These are phyloP conservation scores for Drosophila percnosoma DNA, from an alignment of 2,888 invertebrate species.

Conservation along the genomic window DNA sequence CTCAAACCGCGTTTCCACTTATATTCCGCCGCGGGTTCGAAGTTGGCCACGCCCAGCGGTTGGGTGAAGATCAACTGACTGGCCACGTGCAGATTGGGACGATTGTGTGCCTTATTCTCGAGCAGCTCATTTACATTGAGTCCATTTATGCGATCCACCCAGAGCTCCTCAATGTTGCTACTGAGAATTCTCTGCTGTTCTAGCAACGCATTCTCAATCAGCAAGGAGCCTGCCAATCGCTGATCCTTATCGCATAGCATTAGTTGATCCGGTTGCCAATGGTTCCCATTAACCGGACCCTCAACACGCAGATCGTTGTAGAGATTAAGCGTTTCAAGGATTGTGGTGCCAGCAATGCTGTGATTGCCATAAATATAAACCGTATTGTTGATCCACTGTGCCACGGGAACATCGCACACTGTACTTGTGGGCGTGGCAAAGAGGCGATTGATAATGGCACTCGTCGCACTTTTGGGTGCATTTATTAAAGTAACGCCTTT, in stretches of 20 bases:
- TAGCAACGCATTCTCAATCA: slow-evolving; percentile 64
- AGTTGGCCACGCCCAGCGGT: slow-evolving; percentile 66
- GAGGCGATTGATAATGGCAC: slow-evolving; percentile 83
- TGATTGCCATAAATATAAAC: slow-evolving; percentile 83
- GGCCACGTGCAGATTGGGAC: slow-evolving; percentile 72
- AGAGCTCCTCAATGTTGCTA: slow-evolving; percentile 76
- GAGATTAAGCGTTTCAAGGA: slow-evolving; percentile 73
- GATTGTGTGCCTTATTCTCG: slow-evolving; percentile 61
- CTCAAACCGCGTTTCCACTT: slow-evolving; percentile 44
- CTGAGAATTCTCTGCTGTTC: slow-evolving; percentile 68
- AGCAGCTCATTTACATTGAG: slow-evolving; percentile 75
- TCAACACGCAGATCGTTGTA: slow-evolving; percentile 77
- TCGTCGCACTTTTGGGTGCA: slow-evolving; percentile 52
- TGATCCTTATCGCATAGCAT: slow-evolving; percentile 78
- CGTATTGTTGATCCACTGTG: slow-evolving; percentile 85
- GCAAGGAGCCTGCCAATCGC: slow-evolving; percentile 67
- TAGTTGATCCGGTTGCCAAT: slow-evolving; percentile 84
- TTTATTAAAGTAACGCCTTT: slow-evolving; percentile 84
- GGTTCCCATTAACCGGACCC: slow-evolving; percentile 83
- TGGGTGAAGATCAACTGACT: slow-evolving; percentile 75
- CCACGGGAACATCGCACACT: slow-evolving; percentile 85
- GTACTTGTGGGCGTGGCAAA: slow-evolving; percentile 70
- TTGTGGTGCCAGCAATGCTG: slow-evolving; percentile 85
- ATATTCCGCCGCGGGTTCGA: slow-evolving; percentile 40
- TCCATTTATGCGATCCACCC: slow-evolving; percentile 77